Conservation (phyloP, 2,113 vertebrate species). For the Coreoperca whiteheadi region DNA sequence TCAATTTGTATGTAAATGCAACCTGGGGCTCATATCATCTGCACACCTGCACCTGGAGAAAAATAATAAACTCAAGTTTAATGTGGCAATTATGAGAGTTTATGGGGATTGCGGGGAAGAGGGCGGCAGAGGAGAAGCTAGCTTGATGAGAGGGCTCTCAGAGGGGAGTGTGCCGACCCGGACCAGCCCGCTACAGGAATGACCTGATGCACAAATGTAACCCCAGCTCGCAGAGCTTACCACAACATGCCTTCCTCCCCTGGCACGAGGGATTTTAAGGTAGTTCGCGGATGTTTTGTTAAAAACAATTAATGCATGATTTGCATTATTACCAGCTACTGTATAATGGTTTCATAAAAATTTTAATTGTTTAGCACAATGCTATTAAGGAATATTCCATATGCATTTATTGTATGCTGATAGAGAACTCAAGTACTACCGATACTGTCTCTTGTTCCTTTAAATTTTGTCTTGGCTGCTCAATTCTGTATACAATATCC, state of each 20-base stretch:
- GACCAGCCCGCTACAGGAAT: constrained; percentile 74
- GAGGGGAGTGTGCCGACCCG: constrained; percentile 68
- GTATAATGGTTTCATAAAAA: not conserved
- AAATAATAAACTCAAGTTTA: constrained; percentile 99
- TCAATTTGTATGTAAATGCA: constrained; percentile 99
- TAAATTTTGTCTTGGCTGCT: constrained; percentile 1
- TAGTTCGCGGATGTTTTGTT: constrained; percentile 22
- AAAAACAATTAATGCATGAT: constrained; percentile 5
- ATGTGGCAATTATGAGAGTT: constrained; percentile 99
- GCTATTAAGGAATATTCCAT: not conserved
- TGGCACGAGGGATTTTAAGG: constrained; percentile 17
- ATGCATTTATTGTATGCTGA: not conserved
- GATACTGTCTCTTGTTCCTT: constrained; percentile 1
- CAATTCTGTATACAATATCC: constrained; percentile 9
- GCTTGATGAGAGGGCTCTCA: constrained; percentile 86
- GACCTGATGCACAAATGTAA: constrained; percentile 80
- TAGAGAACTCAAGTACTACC: not conserved
- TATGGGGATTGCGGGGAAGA: constrained; percentile 91
- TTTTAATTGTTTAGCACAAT: not conserved
- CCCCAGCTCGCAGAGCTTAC: constrained; percentile 55
- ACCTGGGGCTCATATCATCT: constrained; percentile 96
- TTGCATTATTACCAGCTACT: constrained; percentile 9
- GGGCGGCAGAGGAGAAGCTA: constrained; percentile 74
- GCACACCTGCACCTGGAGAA: constrained; percentile 97
- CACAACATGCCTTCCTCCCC: constrained; percentile 41